These are phyloP conservation scores for Archilochus colubris DNA, from an alignment of 2,113 vertebrate species.

Conservation along the genomic window DNA sequence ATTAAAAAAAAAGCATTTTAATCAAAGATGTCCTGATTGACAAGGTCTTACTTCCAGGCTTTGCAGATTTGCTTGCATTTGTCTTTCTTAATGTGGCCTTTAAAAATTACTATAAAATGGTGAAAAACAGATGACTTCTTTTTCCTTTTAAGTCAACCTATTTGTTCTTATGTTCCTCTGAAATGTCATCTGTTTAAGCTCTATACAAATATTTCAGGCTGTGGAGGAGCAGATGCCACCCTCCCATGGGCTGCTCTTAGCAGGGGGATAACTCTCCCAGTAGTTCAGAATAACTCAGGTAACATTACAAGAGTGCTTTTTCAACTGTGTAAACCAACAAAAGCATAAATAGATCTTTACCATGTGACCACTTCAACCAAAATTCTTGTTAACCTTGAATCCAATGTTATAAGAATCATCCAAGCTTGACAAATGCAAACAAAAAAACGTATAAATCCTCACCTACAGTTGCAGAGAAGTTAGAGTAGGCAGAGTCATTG, in stretches of 20 bases:
- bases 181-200: not conserved
- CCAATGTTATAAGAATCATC: not conserved
- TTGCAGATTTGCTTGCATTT: not conserved
- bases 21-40: not conserved
- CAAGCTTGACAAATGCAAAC: constrained; percentile 29
- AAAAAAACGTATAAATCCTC: constrained; percentile 75
- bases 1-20: not conserved
- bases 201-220: not conserved
- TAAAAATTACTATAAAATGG: not conserved
- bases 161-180: not conserved
- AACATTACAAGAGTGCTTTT: not conserved
- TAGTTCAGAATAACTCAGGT: not conserved
- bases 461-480: constrained; percentile 97
- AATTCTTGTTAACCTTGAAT: not conserved
- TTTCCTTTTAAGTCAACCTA: not conserved
- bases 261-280: not conserved
- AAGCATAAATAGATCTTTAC: not conserved
- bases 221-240: not conserved
- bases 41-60: not conserved
- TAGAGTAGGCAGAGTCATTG: constrained; percentile 99
- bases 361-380: not conserved
- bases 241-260: not conserved
- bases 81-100: not conserved
- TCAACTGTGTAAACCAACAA: accelerated
- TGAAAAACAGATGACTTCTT: not conserved